Base-by-base conservation (phyloP, 2,888 invertebrate species). In the Cephus nigrinus region DNA sequence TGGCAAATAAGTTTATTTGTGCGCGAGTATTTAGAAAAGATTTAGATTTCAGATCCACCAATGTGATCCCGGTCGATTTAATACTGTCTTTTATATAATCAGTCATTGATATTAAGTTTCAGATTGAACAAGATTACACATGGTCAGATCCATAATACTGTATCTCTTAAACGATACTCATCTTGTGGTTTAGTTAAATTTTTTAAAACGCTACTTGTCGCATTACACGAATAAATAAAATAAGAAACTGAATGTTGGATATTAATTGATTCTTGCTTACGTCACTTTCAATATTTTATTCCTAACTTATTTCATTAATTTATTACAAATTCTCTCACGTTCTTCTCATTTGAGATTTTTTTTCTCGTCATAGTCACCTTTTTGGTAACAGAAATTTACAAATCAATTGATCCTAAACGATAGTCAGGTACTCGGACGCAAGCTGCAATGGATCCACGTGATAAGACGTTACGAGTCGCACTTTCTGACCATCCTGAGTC, bases 391-490 rank as follows among this genome's bases (percentile, higher is more conserved):
- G 9, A 55, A 55, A 23, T 23, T 55, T 23, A 55, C 23, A 23
- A 23, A 23, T 55, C 55, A 55, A 23, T 31, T 31, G 71, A 33
- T 71, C 23, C 77, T 90, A 92, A 80, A 91, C 88, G 85, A 92
- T 92, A 75, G 91, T 91, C 82, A 92, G 86, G 85, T 92, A 92
- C 84, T 92, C 91, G 12, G 92, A 89, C 30, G 88, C 86, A 69
- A 91, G 86, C 80, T 92, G 91, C 77, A 92, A 86, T 5, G 92
- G 92, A 82, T 93, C 92, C 34, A 92, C 90, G 77, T 91, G 91
- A 79, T 94, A 94, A 79, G 95, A 93, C 75, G 94, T 93, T 81
- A 95, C 94, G 81, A 95, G 90, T 84, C 93, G 92, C 79, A 94
- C 92, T 91, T 93, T 94, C 88, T 94, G 91, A 83, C 94, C 92